phyloP scores from a whole-genome alignment of 2,113 vertebrate species.

The Chloropsis cyanopogon region DNA sequence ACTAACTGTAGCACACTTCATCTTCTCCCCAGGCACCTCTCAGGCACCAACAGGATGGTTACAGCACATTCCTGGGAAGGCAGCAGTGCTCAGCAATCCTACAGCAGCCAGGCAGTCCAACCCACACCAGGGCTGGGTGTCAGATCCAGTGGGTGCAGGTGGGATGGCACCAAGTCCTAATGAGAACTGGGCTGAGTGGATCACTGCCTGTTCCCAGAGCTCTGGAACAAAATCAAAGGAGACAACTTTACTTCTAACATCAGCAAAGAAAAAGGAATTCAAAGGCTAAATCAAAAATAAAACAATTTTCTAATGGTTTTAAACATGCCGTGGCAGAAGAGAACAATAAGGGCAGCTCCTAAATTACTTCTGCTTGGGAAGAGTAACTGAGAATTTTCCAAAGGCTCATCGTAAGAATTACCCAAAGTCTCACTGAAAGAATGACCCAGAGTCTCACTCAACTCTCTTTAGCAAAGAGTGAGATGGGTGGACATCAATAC shows the following conservation, averaged over 20 bases:
- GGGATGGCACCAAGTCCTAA: background rate
- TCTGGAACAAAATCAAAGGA: slow-evolving; percentile 22
- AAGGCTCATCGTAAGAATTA: background rate
- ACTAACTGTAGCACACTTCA: background rate
- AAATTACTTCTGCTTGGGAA: background rate
- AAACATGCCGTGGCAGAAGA: background rate
- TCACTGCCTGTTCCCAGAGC: background rate
- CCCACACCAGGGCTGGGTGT: background rate
- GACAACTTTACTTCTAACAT: background rate
- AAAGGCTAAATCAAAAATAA: background rate
- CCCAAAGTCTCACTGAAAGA: background rate
- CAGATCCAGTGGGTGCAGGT: background rate
- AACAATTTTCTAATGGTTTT: background rate
- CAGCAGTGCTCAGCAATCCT: background rate
- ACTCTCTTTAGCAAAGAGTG: background rate
- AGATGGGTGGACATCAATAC: background rate
- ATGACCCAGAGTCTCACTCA: background rate
- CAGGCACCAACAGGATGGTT: background rate
- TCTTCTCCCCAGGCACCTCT: background rate
- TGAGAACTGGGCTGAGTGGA: background rate
- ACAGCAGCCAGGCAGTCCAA: background rate
- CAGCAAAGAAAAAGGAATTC: background rate
- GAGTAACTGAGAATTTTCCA: background rate
- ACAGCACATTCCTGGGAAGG: background rate
- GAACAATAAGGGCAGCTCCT: background rate